Evolutionary conservation across 2,888 invertebrate species (phyloP).

Genomic region (Neocrepidodera transversa): DNA sequence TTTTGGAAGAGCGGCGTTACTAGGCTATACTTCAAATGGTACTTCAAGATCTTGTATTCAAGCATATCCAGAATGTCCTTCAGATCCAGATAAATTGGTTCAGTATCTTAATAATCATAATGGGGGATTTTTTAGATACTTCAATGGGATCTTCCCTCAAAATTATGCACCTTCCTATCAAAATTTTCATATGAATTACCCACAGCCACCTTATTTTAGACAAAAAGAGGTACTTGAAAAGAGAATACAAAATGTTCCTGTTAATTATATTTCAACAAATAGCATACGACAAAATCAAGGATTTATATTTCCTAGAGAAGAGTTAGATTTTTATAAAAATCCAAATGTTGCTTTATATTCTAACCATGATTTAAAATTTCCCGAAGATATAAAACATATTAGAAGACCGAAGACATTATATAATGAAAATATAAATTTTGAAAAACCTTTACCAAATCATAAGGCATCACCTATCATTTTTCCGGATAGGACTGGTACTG

Average conservation of each 20-base stretch:
- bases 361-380: constrained; percentile 39
- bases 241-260: constrained; percentile 40
- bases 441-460: constrained; percentile 51
- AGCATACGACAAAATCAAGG: constrained; percentile 23
- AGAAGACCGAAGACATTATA: constrained; percentile 41
- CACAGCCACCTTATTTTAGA: neutral
- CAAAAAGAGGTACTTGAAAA: constrained; percentile 34
- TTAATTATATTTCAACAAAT: constrained; percentile 8
- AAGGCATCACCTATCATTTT: constrained; percentile 58
- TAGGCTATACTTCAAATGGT: constrained; percentile 74
- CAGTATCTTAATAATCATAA: constrained; percentile 85
- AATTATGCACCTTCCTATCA: constrained; percentile 40
- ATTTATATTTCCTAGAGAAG: constrained; percentile 31
- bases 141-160: constrained; percentile 64
- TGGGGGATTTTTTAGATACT: constrained; percentile 84
- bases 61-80: constrained; percentile 78
- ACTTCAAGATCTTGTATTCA: constrained; percentile 66
- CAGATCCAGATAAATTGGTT: constrained; percentile 74
- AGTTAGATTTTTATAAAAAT: constrained; percentile 1
- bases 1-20: constrained; percentile 77
- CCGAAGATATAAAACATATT: constrained; percentile 27
- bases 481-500: constrained; percentile 65
- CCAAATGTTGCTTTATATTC: neutral
- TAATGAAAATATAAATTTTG: constrained; percentile 46
- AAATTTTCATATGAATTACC: neutral